These are phyloP conservation scores for Cylas formicarius DNA, from an alignment of 1,140 invertebrate species.

Conservation along the genomic window DNA sequence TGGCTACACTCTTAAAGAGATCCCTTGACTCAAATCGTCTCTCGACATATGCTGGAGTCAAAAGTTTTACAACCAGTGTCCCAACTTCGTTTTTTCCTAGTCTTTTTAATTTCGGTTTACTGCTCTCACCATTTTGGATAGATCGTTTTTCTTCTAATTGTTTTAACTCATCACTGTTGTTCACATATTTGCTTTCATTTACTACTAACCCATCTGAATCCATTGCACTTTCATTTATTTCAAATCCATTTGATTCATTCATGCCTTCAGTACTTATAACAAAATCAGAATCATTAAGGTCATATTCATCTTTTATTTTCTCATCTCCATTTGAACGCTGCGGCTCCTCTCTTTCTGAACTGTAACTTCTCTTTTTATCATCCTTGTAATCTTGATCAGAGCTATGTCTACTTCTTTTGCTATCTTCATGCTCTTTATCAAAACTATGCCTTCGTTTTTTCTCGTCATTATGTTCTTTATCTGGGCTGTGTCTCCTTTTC, in stretches of 20 bases:
- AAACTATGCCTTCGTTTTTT: constrained; percentile 16
- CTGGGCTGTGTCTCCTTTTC: constrained; percentile 10
- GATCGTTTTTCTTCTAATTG: too few species aligned
- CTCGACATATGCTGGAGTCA: constrained; percentile 70
- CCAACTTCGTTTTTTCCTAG: constrained; percentile 37
- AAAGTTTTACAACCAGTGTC: constrained; percentile 59
- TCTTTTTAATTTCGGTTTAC: constrained; percentile 15
- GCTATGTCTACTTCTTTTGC: constrained; percentile 18
- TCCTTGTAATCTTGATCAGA: constrained; percentile 19
- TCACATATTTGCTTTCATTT: too few species aligned
- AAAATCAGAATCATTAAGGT: not conserved
- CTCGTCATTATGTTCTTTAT: constrained; percentile 11
- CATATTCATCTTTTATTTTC: constrained; percentile 18
- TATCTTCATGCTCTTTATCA: constrained; percentile 14
- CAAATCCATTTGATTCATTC: too few species aligned
- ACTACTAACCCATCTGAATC: too few species aligned
- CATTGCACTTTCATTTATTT: too few species aligned
- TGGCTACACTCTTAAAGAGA: constrained; percentile 61
- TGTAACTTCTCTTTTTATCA: constrained; percentile 11
- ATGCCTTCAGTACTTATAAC: not conserved
- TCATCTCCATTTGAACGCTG: constrained; percentile 23
- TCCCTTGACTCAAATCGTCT: constrained; percentile 64
- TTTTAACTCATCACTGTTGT: too few species aligned
- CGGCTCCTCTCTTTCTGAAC: constrained; percentile 29
- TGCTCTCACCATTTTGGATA: constrained; percentile 13